Evolutionary conservation across 2,113 vertebrate species (phyloP).

Genomic region (Archilochus colubris): DNA sequence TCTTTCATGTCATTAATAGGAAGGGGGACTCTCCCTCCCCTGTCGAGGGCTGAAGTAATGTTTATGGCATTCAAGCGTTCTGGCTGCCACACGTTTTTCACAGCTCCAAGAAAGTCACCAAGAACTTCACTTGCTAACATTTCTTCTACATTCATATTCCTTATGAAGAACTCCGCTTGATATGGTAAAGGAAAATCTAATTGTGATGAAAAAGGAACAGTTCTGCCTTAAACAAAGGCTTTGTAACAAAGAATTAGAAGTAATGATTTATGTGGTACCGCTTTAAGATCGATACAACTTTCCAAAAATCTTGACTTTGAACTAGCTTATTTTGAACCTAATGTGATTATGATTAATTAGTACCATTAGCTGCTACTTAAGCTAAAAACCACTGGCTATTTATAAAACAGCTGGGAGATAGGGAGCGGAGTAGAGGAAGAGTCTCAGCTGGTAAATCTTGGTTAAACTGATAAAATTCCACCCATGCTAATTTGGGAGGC

Average conservation of each 20-base stretch:
- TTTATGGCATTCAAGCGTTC: conserved; percentile 96
- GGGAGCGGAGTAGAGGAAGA: neutral
- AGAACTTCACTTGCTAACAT: conserved; percentile 98
- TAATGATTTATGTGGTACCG: neutral
- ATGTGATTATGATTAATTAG: neutral
- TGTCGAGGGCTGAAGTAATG: conserved; percentile 95
- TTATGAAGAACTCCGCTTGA: conserved; percentile 97
- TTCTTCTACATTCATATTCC: conserved; percentile 99
- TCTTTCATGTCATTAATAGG: conserved; percentile 98
- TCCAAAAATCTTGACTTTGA: neutral
- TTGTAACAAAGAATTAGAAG: neutral
- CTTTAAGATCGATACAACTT: neutral
- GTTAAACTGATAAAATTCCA: neutral
- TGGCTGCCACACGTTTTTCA: conserved; percentile 98
- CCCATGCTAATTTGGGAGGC: neutral
- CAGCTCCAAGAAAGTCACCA: conserved; percentile 95
- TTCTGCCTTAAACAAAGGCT: conserved; percentile 3
- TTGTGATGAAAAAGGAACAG: conserved; percentile 11
- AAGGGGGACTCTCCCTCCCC: conserved; percentile 93
- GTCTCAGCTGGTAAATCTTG: neutral
- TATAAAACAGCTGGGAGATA: neutral
- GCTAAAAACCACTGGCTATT: neutral
- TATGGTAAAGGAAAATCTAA: conserved; percentile 92
- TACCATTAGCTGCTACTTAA: neutral
- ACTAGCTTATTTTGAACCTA: neutral